Percentiles rank a stretch among this genome's conserved stretches.
Evolutionary conservation across 2,888 invertebrate genomes (phyloP).

Genomic region (Rosalia funebris): DNA sequence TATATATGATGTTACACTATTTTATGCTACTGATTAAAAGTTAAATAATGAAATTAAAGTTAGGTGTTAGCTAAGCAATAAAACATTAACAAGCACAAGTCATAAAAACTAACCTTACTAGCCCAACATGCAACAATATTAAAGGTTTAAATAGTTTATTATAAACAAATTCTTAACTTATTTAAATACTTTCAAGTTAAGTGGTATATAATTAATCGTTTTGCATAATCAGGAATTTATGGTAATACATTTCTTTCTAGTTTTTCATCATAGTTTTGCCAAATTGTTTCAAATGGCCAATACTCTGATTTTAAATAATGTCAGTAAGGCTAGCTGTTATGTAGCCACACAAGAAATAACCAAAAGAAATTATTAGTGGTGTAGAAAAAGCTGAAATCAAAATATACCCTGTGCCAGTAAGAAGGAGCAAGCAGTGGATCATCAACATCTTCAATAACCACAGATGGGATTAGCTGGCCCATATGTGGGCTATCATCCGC

Average conservation of each 20-base stretch:
- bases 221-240: no score
- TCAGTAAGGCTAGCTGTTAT: no score
- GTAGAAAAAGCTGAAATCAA: constrained; percentile 8
- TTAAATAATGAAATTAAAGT: not conserved
- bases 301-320: no score
- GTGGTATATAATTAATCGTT: no score
- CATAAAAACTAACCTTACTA: constrained; percentile 29
- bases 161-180: no score
- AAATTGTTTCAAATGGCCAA: no score
- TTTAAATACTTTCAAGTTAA: no score
- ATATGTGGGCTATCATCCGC: constrained; percentile 32
- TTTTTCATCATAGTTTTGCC: no score
- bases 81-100: not conserved
- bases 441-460: constrained; percentile 59
- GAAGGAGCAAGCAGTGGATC: constrained; percentile 50
- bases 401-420: constrained; percentile 53
- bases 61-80: not conserved
- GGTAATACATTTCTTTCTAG: no score
- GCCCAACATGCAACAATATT: no score
- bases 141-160: no score
- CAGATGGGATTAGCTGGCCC: constrained; percentile 50
- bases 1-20: not conserved
- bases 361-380: not conserved
- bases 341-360: no score
- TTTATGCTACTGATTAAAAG: not conserved